These are phyloP conservation scores for Peucedramus taeniatus DNA, from an alignment of 2,113 vertebrate genomes.

Conservation along the genomic window DNA sequence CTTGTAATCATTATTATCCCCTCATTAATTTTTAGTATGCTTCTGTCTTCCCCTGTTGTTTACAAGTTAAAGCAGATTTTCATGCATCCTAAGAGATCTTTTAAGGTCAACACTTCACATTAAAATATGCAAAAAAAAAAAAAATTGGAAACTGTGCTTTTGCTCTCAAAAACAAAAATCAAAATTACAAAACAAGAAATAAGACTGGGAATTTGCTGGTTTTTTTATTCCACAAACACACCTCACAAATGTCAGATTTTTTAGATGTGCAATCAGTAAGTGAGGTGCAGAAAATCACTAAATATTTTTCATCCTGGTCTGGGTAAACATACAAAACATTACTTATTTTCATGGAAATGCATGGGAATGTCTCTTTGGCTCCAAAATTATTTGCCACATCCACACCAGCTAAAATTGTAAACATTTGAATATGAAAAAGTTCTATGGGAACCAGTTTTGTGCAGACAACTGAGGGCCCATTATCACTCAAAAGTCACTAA, in stretches of 20 bases:
- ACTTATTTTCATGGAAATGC: conserved; percentile 25
- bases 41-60: neutral
- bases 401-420: neutral
- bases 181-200: neutral
- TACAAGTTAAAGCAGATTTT: neutral
- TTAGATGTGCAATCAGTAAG: conserved; percentile 7
- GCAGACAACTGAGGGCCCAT: neutral
- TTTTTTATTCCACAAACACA: neutral
- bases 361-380: neutral
- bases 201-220: neutral
- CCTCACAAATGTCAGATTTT: conserved; percentile 1
- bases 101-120: neutral
- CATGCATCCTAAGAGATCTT: neutral
- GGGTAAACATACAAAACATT: conserved; percentile 4
- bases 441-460: neutral
- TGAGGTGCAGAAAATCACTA: neutral
- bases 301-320: neutral
- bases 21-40: neutral
- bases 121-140: neutral
- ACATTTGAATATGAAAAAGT: neutral
- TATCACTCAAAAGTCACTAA: neutral
- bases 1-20: neutral
- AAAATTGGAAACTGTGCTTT: neutral
- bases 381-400: neutral
- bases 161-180: neutral